Evolutionary conservation across 2,888 invertebrate genomes (phyloP), one percentile per base, ranked within the genome.

Genomic region (Rutpela maculata): DNA sequence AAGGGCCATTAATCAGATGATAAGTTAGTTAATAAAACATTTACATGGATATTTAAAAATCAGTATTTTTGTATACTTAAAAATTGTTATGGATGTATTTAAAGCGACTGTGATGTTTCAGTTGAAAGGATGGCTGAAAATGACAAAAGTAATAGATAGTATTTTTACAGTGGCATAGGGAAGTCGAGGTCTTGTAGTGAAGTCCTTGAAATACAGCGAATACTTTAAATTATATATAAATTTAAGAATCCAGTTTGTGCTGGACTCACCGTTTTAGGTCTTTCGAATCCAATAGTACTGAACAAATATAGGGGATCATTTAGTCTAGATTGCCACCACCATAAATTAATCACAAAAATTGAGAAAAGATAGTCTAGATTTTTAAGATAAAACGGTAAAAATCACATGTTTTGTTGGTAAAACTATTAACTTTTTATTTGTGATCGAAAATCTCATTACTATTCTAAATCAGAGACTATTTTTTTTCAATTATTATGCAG

Each of bases 1-100:
- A 10, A 35, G 7, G 31, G 31, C 9, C 7, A 9, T 35, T 9
- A 35, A 35, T 35, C 31, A 35, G 9, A 43, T 43, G 11, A 7
- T 12, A 43, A 43, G 43, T 43, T 15, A 15, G 7, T 43, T 43
- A 1, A 43, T 11, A 50, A 50, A 65, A 43, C 22, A 43, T 43
- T 43, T 65, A 43, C 19, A 22, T n/a, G n/a, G 17, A 35, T 19
- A 65, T 43, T 43, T 65, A 19, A 18, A 12, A 63, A 67, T 55
- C 67, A 67, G 67, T 67, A 67, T 67, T 67, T 67, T 67, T 55
- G 15, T 67, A 55, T 22, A 67, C 55, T 67, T 67, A 63, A 63
- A 57, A 62, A n/a, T n/a, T 63, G 38, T 38, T 63, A 31, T 22
- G 22, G 22, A 31, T 56, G 55, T 67, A 18, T 67, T 67, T 56